Base-by-base conservation (phyloP, 64 coral and sea anemone genomes). In the Acropora yongei region DNA sequence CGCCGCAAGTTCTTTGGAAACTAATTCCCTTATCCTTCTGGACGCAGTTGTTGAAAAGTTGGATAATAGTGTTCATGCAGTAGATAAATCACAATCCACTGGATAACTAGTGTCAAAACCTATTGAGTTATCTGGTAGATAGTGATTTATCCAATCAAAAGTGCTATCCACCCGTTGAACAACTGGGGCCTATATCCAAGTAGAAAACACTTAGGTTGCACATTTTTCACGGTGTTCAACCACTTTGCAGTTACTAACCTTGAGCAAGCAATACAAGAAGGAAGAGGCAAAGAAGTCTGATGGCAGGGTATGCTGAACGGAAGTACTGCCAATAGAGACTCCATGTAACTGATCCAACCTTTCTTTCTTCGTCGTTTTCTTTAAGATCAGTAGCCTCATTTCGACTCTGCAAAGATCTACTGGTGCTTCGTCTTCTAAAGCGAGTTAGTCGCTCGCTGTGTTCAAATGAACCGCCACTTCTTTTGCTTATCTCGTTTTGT, bases 241-340 rank as follows among this genome's bases (percentile, higher is more conserved):
- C 4, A 80, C 47, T 57, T 2, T 11, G 18, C 17, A 80, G 9
- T n/a, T 3, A 6, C 43, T 46, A 8, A 84, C 80, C 80, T 84
- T 84, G 80, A 67, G 68, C 80, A 84, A 68, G n/a, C 42, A 84
- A 84, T 8, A 84, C 80, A 68, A 84, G 80, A 44, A 67, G 5
- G 5, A 68, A 67, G 3, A 84, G 80, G 61, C 80, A 66, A 1
- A 69, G 16, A 41, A 84, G 30, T 41, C 66, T 18, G 41, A 47
- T 43, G 8, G 58, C 14, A 17, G 80, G 60, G 17, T 68, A 68
- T 40, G 80, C 80, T 1, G 58, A 84, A 12, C 80, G 80, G 7
- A 84, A 84, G 61, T 84, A 84, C 10, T 10, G 42, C 80, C 80
- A 84, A 67, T 84, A 84, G n/a, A 84, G 60, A 68, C 12, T 42